Percentiles rank a stretch among this genome's conserved stretches.
These are phyloP conservation scores for Dicaeum eximium DNA, from an alignment of 2,113 vertebrate species.

Conservation along the genomic window DNA sequence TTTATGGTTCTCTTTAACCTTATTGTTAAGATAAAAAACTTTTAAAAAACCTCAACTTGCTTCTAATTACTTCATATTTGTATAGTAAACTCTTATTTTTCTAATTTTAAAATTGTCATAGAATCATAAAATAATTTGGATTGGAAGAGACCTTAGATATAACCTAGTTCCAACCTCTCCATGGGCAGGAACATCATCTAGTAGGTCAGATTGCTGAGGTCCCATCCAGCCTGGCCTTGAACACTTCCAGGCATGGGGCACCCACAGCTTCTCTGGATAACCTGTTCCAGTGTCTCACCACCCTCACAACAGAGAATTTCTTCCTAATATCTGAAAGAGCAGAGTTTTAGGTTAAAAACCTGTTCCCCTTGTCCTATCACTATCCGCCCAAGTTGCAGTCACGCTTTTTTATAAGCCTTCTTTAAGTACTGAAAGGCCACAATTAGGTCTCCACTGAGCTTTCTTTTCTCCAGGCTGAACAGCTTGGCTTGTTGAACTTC, in stretches of 20 bases:
- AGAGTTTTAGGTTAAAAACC: neutral
- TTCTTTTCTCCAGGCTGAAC: neutral
- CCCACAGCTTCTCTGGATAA: neutral
- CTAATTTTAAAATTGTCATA: neutral
- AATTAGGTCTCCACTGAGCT: neutral
- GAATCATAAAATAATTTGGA: neutral
- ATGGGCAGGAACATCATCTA: neutral
- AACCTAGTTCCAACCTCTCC: neutral
- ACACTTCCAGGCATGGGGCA: neutral
- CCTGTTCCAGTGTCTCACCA: neutral
- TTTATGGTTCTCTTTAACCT: neutral
- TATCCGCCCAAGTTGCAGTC: neutral
- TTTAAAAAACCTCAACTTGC: too few species aligned
- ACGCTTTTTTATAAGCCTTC: neutral
- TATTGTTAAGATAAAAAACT: neutral
- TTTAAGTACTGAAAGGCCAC: neutral
- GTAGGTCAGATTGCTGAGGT: neutral
- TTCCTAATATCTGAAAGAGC: neutral
- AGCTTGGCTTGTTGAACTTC: neutral
- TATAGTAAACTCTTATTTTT: neutral
- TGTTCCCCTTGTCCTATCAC: neutral
- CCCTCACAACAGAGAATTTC: neutral
- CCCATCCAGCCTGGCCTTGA: neutral
- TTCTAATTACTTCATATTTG: neutral
- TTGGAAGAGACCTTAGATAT: neutral